Conservation (phyloP, 2,888 invertebrate species). For the Acanthopleura granulata region DNA sequence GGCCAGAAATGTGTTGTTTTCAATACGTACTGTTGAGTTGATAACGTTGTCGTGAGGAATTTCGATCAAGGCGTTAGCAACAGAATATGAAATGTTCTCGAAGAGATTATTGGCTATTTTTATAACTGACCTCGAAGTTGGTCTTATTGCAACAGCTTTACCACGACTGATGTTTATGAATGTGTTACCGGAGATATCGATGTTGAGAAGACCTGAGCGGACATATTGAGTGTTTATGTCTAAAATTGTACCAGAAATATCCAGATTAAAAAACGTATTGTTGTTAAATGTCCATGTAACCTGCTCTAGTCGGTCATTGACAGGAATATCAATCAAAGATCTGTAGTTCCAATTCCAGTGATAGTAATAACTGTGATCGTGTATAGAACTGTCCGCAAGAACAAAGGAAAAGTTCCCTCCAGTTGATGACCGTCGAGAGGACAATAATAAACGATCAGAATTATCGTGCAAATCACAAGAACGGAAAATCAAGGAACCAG, state of each 20-base stretch:
- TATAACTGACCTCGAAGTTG: no score
- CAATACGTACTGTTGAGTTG: not conserved
- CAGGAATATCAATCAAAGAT: not conserved
- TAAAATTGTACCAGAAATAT: not conserved
- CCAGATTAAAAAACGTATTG: not conserved
- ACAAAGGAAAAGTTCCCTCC: not conserved
- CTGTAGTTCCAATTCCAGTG: no score
- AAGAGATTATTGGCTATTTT: no score
- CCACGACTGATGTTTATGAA: no score
- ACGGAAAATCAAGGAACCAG: not conserved
- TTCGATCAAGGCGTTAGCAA: no score
- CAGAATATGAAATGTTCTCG: no score
- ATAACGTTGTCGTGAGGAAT: no score
- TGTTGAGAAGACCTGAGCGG: no score
- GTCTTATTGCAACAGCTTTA: no score
- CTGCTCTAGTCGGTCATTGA: not conserved
- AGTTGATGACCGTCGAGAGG: not conserved
- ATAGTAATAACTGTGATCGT: not conserved
- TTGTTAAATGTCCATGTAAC: not conserved
- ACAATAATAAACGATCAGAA: not conserved
- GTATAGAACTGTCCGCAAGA: not conserved
- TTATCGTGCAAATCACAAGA: not conserved
- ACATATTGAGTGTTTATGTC: not conserved
- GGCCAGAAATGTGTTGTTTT: conserved; percentile 27
- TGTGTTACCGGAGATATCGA: no score